These are phyloP conservation scores for Spialia ferax DNA, from an alignment of 2,888 invertebrate genomes.

Conservation along the genomic window DNA sequence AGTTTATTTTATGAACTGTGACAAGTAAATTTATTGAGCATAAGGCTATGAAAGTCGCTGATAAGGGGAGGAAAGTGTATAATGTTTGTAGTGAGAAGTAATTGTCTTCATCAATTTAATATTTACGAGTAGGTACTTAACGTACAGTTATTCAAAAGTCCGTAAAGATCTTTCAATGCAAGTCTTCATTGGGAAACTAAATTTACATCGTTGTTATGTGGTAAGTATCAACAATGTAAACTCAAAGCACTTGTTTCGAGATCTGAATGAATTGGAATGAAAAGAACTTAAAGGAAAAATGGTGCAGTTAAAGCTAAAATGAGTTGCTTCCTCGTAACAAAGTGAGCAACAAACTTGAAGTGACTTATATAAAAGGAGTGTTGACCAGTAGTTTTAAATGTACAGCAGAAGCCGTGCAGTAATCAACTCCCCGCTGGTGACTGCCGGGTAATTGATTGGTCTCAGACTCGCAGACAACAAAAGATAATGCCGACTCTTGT, in stretches of 20 bases:
- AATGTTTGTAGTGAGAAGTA: constrained; percentile 7
- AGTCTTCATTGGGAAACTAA: neutral
- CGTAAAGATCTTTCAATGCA: neutral
- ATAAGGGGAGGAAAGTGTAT: constrained; percentile 30
- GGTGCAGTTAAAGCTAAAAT: constrained; percentile 13
- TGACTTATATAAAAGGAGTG: constrained; percentile 36
- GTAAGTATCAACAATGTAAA: neutral
- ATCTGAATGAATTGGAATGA: neutral
- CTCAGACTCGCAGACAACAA: constrained; percentile 78
- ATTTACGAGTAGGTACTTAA: too few species aligned
- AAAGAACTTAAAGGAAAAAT: neutral
- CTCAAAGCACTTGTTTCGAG: neutral
- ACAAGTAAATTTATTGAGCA: constrained; percentile 65
- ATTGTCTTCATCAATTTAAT: constrained; percentile 1
- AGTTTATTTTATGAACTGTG: constrained; percentile 78
- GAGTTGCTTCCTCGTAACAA: constrained; percentile 20
- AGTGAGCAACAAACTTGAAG: constrained; percentile 22
- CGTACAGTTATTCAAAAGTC: too few species aligned
- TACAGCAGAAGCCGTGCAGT: constrained; percentile 61
- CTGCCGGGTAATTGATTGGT: constrained; percentile 79
- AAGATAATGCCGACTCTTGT: constrained; percentile 74
- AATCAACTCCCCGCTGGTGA: constrained; percentile 74
- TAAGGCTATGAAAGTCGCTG: constrained; percentile 36
- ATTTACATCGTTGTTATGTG: neutral
- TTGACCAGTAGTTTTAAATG: constrained; percentile 53